Base-by-base conservation (phyloP, 2,888 invertebrate genomes). In the Lasioglossum leucozonium region DNA sequence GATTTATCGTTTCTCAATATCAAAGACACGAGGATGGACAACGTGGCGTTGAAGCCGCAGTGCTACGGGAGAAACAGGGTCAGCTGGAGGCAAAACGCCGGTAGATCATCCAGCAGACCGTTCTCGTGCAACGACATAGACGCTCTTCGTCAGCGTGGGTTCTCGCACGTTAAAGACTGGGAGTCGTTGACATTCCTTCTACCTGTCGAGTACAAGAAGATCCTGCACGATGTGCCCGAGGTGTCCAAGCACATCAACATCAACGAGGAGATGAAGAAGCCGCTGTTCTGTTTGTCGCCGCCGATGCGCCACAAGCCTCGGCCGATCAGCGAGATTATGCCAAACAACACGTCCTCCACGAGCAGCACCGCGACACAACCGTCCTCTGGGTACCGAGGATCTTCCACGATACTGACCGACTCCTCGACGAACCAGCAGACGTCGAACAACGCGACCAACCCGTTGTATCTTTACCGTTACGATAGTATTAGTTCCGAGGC, bases 151-250 rank as follows among this genome's bases (percentile, higher is more conserved):
- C 97, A 97, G 93, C 97, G 97, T 94, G 98, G 98, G 78, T 97
- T 98, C 87, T 96, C 97, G 67, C 98, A 99, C 93, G 97, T 99
- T 13, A 97, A 97, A 93, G 99, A 99, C 95, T 99, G 99, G 99
- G 98, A 98, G 92, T 99, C 98, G 0, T 95, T 99, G 77, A 98
- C 98, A 91, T 97, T 99, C 89, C 96, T 99, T 74, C 95, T 99
- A 87, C 99, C 99, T 5, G 96, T 96, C 88, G 98, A 99, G 94
- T 98, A 98, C 94, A 96, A 97, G 87, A 97, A 97, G 93, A 96
- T 98, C 88, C 94, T 98, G 75, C 96, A 97, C 26, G 98, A 98
- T 94, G 96, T 98, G 92, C 98, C 98, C 11, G 98, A 98, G 95
- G 95, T 98, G 72, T 96, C 96, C 88, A 96, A 96, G 91, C 96